phyloP scores from a whole-genome alignment of 2,888 invertebrate species.

The Plemyria rubiginata region DNA sequence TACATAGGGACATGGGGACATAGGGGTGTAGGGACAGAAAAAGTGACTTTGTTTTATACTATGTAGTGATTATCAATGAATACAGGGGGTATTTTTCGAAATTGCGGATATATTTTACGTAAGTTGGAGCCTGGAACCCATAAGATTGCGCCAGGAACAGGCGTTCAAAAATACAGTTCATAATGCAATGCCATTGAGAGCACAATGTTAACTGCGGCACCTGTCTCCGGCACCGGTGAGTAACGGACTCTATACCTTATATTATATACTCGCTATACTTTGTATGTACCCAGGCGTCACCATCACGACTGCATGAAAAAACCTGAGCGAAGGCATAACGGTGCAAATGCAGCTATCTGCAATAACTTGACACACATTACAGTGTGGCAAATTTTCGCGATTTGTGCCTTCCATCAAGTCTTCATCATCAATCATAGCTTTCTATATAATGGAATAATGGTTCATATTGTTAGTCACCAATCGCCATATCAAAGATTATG shows the following conservation, averaged over 20 bases:
- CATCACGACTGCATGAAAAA: slow-evolving; percentile 70
- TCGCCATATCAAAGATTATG: slow-evolving; percentile 10
- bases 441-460: slow-evolving; percentile 31
- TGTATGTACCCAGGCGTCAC: slow-evolving; percentile 39
- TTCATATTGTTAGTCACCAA: slow-evolving; percentile 21
- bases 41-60: too few species aligned
- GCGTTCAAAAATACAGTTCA: slow-evolving; percentile 27
- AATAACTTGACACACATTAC: slow-evolving; percentile 55
- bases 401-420: slow-evolving; percentile 42
- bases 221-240: slow-evolving; percentile 63
- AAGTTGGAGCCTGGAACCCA: too few species aligned
- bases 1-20: too few species aligned
- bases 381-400: slow-evolving; percentile 47
- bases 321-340: slow-evolving; percentile 63
- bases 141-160: not conserved
- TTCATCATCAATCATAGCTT: slow-evolving; percentile 43
- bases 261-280: slow-evolving; percentile 22
- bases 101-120: too few species aligned
- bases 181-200: slow-evolving; percentile 30
- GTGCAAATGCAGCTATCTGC: slow-evolving; percentile 56
- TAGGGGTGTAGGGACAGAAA: too few species aligned
- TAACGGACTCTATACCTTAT: slow-evolving; percentile 60
- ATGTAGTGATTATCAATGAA: too few species aligned
- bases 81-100: too few species aligned
- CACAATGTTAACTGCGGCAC: slow-evolving; percentile 43